Evolutionary conservation across 2,797 vertebrate genomes (phyloP).

Genomic region (Siniperca undulata): DNA sequence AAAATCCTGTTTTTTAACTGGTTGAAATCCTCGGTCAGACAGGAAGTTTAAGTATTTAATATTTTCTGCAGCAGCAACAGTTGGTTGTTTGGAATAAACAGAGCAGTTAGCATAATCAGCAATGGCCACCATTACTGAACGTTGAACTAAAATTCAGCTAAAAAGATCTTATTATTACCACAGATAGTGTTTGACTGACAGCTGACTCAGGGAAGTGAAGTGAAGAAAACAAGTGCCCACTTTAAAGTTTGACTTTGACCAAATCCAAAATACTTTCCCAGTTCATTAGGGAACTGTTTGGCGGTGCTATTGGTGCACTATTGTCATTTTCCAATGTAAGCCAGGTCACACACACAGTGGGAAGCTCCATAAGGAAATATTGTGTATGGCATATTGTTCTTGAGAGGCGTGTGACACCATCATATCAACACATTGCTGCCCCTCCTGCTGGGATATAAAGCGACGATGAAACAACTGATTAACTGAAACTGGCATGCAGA

Average conservation of each 20-base stretch:
- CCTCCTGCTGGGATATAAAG: constrained; percentile 56
- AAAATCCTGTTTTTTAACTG: neutral
- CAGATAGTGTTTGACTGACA: neutral
- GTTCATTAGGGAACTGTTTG: neutral
- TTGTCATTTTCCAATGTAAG: neutral
- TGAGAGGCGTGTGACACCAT: constrained; percentile 38
- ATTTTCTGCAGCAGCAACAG: neutral
- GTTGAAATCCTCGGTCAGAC: neutral
- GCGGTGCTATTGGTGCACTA: neutral
- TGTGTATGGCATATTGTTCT: neutral
- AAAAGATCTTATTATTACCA: neutral
- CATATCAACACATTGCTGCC: neutral
- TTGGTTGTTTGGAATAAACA: neutral
- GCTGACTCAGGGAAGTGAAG: neutral
- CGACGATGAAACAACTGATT: constrained; percentile 20
- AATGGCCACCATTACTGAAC: neutral
- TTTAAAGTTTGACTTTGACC: neutral
- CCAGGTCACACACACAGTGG: neutral
- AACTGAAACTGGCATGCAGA: neutral
- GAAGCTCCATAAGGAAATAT: neutral
- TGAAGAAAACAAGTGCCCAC: too few species aligned
- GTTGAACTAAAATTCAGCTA: too few species aligned
- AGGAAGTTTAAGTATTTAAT: neutral
- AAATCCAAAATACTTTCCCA: neutral
- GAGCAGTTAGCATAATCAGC: neutral